Base-by-base conservation (phyloP, 2,113 vertebrate genomes). In the Erinaceus europaeus region DNA sequence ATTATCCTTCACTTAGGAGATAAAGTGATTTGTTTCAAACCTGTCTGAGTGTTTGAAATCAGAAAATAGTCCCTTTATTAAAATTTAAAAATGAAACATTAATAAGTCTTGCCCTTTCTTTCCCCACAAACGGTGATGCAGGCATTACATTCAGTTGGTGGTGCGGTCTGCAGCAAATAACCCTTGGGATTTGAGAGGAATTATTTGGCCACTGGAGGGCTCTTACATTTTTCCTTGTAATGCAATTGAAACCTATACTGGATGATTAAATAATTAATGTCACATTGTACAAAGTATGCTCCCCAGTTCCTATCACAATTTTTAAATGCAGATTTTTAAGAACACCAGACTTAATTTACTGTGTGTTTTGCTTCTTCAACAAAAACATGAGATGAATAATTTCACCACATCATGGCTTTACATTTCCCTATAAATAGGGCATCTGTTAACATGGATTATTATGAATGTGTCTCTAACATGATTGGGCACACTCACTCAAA, bases 231-330 rank as follows among this genome's bases (percentile, higher is more conserved):
- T 91, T 76, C 71, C 78, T 71, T 74, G 78, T 90, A 94, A 93
- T 90, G 87, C 89, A 93, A 86, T 89, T 94, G 91, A 94, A 93
- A 89, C 82, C 74, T 92, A 65, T 91, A 92, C 92, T 85, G 82
- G 89, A 90, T 93, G 92, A 87, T 91, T 96, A 74, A 94, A 93
- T 94, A 96, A 94, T 95, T 96, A 94, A 95, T 94, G 89, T 79
- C 67, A 52, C 62, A 42, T 57, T 83, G 79, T 85, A 87, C 78
- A 32, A 87, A 93, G 75, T 69, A 0, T 92, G 62, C 44, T 90
- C 46, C 53, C 55, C 12, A 23, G 71, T 61, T 87, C 75, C 78
- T 44, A 42, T 61, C 87, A 88, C 71, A 72, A 48, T 91, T 93
- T 84, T 76, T 91, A 86, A 89, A 94, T 86, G 87, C 89, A 88